Percentiles rank a stretch among this genome's conserved stretches.
Conservation (phyloP, 2,113 vertebrate species). For the Halichoerus grypus region DNA sequence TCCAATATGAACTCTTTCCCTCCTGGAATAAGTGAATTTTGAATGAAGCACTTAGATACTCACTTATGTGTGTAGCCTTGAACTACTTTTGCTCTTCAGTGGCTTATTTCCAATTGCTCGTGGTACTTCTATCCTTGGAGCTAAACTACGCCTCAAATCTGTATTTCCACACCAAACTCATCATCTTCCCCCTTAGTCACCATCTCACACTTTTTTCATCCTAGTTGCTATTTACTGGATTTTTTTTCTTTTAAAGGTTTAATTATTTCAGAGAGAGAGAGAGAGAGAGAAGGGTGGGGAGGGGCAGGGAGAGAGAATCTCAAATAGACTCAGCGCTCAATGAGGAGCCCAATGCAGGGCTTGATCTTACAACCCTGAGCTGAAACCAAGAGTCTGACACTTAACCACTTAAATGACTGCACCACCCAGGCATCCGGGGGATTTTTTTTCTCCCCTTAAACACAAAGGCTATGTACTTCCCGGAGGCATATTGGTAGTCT, state of each 20-base stretch:
- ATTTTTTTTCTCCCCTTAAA: background rate
- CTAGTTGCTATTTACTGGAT: background rate
- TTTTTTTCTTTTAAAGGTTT: background rate
- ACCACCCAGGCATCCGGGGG: background rate
- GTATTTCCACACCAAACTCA: background rate
- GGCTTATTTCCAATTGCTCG: background rate
- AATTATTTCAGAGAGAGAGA: background rate
- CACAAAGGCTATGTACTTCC: background rate
- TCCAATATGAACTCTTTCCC: background rate
- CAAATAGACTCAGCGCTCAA: background rate
- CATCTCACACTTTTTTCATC: background rate
- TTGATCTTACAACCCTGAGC: background rate
- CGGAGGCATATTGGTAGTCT: background rate
- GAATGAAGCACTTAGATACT: background rate
- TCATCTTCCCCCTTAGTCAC: background rate
- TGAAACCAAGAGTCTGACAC: background rate
- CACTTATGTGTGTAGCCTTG: background rate
- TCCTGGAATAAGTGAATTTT: background rate
- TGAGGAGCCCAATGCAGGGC: background rate
- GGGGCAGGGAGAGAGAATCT: background rate
- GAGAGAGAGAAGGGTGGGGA: background rate
- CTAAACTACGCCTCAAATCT: background rate
- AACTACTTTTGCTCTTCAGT: background rate
- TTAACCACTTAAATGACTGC: background rate
- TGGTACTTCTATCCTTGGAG: background rate